phyloP scores from a whole-genome alignment of 2,888 invertebrate species.

The Eristalinus aeneus region DNA sequence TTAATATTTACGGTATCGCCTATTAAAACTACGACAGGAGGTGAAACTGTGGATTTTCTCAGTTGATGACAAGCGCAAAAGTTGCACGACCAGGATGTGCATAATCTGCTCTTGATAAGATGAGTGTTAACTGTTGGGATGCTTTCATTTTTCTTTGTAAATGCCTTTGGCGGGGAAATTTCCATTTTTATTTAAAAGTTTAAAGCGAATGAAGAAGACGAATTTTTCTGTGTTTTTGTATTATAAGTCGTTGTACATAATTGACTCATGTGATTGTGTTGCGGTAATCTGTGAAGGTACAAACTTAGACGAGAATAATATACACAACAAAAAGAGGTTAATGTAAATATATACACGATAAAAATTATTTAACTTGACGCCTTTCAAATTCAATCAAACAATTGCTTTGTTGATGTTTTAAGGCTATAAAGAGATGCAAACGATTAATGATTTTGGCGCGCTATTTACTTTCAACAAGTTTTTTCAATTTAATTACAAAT shows the following conservation, averaged over 20 bases:
- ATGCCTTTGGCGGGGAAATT: neutral
- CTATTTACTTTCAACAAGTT: neutral
- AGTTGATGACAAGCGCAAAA: constrained; percentile 40
- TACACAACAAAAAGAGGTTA: too few relatives aligned
- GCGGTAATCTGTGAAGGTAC: neutral
- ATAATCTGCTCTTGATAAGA: neutral
- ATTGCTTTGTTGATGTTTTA: too few relatives aligned
- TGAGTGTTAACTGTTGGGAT: too few relatives aligned
- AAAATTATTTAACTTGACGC: too few relatives aligned
- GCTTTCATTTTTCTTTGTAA: neutral
- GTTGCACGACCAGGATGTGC: neutral
- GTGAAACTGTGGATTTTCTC: neutral
- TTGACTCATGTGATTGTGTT: neutral
- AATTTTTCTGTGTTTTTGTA: neutral
- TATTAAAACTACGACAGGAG: constrained; percentile 6
- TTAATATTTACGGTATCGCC: constrained; percentile 5
- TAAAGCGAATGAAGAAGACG: neutral
- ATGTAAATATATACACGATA: too few relatives aligned
- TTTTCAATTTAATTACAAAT: neutral
- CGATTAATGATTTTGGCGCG: too few relatives aligned
- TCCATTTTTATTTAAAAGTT: neutral
- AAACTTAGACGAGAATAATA: too few relatives aligned
- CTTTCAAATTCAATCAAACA: neutral
- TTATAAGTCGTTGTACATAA: neutral
- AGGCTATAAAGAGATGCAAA: too few relatives aligned